Conservation (phyloP, 2,888 invertebrate genomes). For the Entomobrya multifasciata region DNA sequence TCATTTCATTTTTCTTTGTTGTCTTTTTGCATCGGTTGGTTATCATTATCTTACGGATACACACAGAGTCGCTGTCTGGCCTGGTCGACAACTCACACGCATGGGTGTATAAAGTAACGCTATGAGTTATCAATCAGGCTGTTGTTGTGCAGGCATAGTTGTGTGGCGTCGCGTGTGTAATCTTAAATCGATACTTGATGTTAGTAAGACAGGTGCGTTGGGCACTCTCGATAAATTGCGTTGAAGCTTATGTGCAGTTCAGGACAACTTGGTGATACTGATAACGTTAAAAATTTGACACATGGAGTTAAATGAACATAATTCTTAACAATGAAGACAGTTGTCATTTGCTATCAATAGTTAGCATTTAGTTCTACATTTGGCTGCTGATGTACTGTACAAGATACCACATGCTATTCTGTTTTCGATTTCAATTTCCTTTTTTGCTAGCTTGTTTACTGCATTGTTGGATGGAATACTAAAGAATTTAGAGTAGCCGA, state of each 20-base stretch:
- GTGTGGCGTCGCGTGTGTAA: not conserved
- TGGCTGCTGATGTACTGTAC: not conserved
- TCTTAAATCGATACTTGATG: slow-evolving; percentile 32
- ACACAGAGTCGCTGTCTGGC: no score
- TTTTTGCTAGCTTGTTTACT: slow-evolving; percentile 25
- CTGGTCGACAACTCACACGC: slow-evolving; percentile 2
- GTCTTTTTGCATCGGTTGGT: not conserved
- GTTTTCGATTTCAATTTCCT: slow-evolving; percentile 33
- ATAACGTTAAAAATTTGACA: no score
- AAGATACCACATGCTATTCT: not conserved
- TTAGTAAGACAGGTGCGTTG: slow-evolving; percentile 1
- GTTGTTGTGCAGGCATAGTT: not conserved
- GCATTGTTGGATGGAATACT: no score
- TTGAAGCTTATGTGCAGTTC: not conserved
- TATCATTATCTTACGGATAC: not conserved
- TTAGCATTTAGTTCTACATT: no score
- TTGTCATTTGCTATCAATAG: no score
- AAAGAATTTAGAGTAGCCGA: no score
- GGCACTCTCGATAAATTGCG: not conserved
- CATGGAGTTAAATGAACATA: no score
- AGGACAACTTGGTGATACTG: not conserved
- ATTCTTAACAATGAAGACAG: no score
- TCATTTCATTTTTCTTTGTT: slow-evolving; percentile 13
- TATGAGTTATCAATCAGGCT: no score
- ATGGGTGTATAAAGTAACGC: not conserved